phyloP scores from a whole-genome alignment of 92 coral and sea anemone species.

The Paragorgia papillata region DNA sequence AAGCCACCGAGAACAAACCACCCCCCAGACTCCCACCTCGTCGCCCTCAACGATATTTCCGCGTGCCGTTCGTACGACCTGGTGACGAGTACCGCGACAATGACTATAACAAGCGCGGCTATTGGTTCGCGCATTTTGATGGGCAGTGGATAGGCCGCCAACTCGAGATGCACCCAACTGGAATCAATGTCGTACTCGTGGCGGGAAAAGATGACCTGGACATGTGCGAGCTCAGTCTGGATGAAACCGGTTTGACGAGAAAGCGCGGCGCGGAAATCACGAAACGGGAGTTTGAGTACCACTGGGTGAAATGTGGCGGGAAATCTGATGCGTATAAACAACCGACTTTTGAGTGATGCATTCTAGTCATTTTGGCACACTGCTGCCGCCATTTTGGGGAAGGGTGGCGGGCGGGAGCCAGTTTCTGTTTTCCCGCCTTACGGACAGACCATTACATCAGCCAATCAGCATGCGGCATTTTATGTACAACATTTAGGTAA shows the following conservation, averaged over 20 bases:
- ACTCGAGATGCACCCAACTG: conserved; percentile 84
- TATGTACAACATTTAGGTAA: too few relatives aligned
- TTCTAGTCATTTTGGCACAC: too few relatives aligned
- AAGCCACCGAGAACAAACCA: conserved; percentile 13
- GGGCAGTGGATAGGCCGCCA: conserved; percentile 99
- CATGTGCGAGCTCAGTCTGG: conserved; percentile 95
- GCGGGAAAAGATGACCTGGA: conserved; percentile 98
- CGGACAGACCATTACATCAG: too few relatives aligned
- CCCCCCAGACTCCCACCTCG: conserved; percentile 83
- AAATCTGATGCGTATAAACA: conserved; percentile 62
- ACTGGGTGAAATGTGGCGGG: conserved; percentile 83
- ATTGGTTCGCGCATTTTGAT: conserved; percentile 99
- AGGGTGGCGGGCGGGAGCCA: too few relatives aligned
- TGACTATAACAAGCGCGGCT: conserved; percentile 88
- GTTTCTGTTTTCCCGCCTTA: too few relatives aligned
- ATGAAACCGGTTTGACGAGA: conserved; percentile 83
- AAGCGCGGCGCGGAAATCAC: conserved; percentile 88
- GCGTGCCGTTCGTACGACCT: conserved; percentile 88
- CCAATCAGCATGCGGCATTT: too few relatives aligned
- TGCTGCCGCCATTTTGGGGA: too few relatives aligned
- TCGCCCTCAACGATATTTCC: conserved; percentile 89
- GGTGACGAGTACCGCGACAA: conserved; percentile 81
- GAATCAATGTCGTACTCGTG: conserved; percentile 71
- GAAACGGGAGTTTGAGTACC: conserved; percentile 75
- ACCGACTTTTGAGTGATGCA: conserved; percentile 40